Conservation (phyloP, 2,113 vertebrate species). For the Oncorhynchus masou region DNA sequence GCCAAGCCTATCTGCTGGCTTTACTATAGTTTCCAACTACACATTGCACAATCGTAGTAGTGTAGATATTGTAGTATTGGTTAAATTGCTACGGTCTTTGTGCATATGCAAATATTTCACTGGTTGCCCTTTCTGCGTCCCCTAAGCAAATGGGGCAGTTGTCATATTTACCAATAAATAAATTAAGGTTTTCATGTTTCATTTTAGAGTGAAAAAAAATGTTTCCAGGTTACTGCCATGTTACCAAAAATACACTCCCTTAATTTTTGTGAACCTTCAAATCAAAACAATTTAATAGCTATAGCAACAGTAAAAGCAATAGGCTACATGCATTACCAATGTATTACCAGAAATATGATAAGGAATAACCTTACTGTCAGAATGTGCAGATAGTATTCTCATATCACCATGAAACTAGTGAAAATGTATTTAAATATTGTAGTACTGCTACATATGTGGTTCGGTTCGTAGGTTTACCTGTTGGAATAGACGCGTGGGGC, state of each 20-base stretch:
- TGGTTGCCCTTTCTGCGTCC: not conserved
- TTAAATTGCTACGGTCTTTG: constrained; percentile 24
- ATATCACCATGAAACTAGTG: not conserved
- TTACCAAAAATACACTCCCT: not conserved
- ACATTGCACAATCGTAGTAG: constrained; percentile 31
- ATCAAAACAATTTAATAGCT: not conserved
- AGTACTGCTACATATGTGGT: constrained; percentile 22
- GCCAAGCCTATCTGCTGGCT: constrained; percentile 15
- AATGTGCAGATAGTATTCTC: not conserved
- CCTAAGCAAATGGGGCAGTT: not conserved
- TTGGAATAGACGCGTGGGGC: constrained; percentile 43
- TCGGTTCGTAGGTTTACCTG: constrained; percentile 57
- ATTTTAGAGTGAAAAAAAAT: not conserved
- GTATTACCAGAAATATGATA: constrained; percentile 1
- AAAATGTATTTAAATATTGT: not conserved
- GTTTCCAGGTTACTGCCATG: not conserved
- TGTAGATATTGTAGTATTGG: constrained; percentile 5
- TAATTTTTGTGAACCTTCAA: not conserved
- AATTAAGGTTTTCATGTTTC: not conserved
- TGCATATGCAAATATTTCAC: constrained; percentile 22
- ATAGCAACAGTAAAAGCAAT: not conserved
- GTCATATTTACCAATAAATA: not conserved
- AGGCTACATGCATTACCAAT: not conserved
- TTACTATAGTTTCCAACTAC: constrained; percentile 38
- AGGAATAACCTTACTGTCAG: not conserved